Base-by-base conservation (phyloP, 2,797 vertebrate species). In the Miichthys miiuy region DNA sequence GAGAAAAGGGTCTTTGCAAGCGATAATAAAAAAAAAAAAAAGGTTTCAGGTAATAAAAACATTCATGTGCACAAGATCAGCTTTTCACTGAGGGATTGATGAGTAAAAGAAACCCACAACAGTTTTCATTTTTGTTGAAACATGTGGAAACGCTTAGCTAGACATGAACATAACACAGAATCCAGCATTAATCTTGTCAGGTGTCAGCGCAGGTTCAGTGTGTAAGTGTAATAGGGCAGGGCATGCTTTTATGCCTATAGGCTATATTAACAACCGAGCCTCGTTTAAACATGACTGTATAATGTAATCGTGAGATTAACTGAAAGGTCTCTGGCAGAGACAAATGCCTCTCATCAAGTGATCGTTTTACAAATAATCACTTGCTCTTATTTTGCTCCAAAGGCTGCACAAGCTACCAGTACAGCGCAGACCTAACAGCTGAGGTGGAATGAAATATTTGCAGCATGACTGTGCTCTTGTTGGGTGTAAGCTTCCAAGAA, bases 391-490 rank as follows among this genome's bases (percentile, higher is more conserved):
- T 70, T 70, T 76, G 38, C 25, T 48, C 13, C 17, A 68, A 1
- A 4, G 27, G 9, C 65, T 50, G 38, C 44, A 1, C 18, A 18
- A 21, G 62, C 30, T 6, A 56, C 6, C 14, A 51, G 50, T 23
- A 1, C 42, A 67, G 44, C 18, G 47, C 25, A 17, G 11, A 34
- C 48, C 21, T 60, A 2, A 42, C 20, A 18, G 34, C 52, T 41
- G 51, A 62, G 18, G 30, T 20, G 12, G 11, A 62, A 50, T 23
- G 52, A 58, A 14, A 72, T 61, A 47, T 77, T 77, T 75, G 20
- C 51, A 23, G 21, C 47, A 11, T 70, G 44, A 74, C 44, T 54
- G 25, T 44, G 8, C 60, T 23, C 14, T 66, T 23, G 20, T 20
- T 17, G 18, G 66, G 44, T 20, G 21, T 23, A 60, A 34, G 23